Evolutionary conservation across 1,140 invertebrate genomes (phyloP).

Genomic region (Danaus plexippus): DNA sequence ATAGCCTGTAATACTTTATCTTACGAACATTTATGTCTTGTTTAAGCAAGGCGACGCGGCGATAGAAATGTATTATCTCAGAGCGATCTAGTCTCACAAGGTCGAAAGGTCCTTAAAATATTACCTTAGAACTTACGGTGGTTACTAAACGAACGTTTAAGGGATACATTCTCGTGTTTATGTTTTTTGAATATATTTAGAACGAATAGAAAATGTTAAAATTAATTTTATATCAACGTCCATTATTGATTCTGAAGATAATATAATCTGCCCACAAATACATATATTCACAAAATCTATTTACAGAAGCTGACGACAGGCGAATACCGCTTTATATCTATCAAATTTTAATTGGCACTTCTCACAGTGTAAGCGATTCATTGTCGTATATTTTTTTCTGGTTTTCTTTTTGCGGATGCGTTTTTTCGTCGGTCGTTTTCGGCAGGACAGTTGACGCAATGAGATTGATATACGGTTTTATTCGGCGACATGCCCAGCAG

Average conservation of each 20-base stretch:
- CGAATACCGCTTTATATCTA: slow-evolving; percentile 58
- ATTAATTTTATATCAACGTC: too few species aligned
- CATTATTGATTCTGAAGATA: too few species aligned
- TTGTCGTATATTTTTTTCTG: slow-evolving; percentile 61
- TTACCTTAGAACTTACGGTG: too few species aligned
- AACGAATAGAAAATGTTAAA: too few species aligned
- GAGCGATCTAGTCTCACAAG: background rate
- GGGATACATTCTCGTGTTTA: too few species aligned
- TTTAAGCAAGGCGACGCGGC: slow-evolving; percentile 7
- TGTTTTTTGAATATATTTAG: too few species aligned
- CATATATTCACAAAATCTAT: slow-evolving; percentile 19
- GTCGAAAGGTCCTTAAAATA: too few species aligned
- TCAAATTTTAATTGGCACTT: slow-evolving; percentile 71
- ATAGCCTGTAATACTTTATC: slow-evolving; percentile 6
- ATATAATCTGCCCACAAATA: background rate
- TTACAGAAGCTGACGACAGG: slow-evolving; percentile 28
- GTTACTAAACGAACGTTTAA: too few species aligned
- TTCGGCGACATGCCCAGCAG: slow-evolving; percentile 59
- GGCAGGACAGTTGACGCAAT: slow-evolving; percentile 60
- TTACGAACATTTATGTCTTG: slow-evolving; percentile 8
- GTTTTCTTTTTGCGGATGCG: slow-evolving; percentile 41
- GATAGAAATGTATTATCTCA: slow-evolving; percentile 8
- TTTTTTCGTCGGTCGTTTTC: slow-evolving; percentile 63
- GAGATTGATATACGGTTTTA: slow-evolving; percentile 69
- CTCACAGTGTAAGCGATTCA: slow-evolving; percentile 62